phyloP scores from a whole-genome alignment of 2,113 vertebrate species.

The Phrynocephalus versicolor region DNA sequence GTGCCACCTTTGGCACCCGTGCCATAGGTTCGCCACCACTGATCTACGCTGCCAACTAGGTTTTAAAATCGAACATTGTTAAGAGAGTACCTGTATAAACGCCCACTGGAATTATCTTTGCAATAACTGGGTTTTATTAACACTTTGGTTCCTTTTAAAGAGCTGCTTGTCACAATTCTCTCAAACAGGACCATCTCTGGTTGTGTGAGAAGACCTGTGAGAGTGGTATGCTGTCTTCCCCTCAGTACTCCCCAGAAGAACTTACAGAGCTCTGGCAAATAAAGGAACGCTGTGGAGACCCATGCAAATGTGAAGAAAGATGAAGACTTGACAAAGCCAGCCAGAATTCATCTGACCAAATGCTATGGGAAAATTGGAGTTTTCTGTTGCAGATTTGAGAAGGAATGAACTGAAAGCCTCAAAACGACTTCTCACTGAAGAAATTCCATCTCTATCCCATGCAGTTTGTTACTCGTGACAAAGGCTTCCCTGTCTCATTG shows the following conservation, averaged over 20 bases:
- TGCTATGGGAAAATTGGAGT: neutral
- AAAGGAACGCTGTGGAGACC: slow-evolving; percentile 86
- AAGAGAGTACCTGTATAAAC: neutral
- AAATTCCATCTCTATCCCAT: neutral
- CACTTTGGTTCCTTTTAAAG: neutral
- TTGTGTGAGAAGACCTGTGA: slow-evolving; percentile 93
- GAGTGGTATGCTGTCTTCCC: slow-evolving; percentile 92
- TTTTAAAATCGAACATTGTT: neutral
- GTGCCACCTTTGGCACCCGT: no score
- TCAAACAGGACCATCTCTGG: slow-evolving; percentile 88
- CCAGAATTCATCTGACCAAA: neutral
- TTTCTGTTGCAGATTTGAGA: neutral
- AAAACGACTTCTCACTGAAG: neutral
- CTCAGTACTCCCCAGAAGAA: slow-evolving; percentile 88
- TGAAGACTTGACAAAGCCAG: slow-evolving; percentile 31
- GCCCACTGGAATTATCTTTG: neutral
- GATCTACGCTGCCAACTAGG: no score
- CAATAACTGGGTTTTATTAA: neutral
- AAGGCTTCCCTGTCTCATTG: neutral
- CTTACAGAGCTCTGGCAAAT: slow-evolving; percentile 84
- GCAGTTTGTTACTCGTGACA: slow-evolving; percentile 3
- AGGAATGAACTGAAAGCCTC: neutral
- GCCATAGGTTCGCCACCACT: no score
- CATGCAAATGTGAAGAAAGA: slow-evolving; percentile 83
- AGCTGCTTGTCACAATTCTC: neutral